phyloP scores from a whole-genome alignment of 2,113 vertebrate genomes.

The Eudorcas thomsonii region DNA sequence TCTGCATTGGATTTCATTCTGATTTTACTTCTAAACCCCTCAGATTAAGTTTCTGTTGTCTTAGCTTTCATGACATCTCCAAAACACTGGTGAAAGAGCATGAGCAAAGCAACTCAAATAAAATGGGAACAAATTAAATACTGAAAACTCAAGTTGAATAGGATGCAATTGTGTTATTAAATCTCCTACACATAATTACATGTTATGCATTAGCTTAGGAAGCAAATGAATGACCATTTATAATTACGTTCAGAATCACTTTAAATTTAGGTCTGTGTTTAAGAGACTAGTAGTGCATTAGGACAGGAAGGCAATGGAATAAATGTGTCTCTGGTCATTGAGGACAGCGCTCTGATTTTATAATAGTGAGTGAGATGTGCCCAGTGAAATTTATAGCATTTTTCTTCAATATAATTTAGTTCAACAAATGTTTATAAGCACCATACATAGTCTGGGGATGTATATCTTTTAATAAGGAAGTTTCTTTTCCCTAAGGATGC shows the following conservation, averaged over 20 bases:
- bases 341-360: neutral
- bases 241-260: neutral
- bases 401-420: neutral
- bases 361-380: neutral
- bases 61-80: neutral
- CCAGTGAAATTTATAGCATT: neutral
- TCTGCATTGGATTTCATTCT: neutral
- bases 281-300: neutral
- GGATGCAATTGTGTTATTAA: neutral
- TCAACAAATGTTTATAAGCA: neutral
- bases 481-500: neutral
- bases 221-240: conserved; percentile 14
- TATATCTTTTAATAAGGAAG: neutral
- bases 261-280: conserved; percentile 16
- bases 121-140: neutral
- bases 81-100: neutral
- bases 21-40: neutral
- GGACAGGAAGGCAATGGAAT: neutral
- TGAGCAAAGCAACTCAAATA: neutral
- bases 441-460: neutral
- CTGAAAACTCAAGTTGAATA: neutral
- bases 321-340: neutral
- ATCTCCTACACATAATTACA: conserved; percentile 13
- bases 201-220: neutral
- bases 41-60: neutral